Percentiles rank a stretch among this genome's conserved stretches.
phyloP scores from a whole-genome alignment of 2,797 vertebrate genomes.

The Micrastur ruficollis region DNA sequence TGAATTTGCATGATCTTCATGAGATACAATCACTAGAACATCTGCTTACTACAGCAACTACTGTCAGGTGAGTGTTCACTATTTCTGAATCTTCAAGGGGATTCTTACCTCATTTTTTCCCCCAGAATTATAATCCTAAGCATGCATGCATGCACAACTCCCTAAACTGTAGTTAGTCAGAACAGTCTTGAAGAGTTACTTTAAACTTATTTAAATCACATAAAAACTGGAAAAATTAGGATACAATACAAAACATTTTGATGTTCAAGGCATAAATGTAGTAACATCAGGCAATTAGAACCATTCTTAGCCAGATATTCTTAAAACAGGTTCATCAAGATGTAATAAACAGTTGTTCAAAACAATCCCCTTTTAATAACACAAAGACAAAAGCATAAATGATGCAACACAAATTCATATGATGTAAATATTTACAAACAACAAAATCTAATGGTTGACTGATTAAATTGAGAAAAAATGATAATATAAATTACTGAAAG shows the following conservation, averaged over 20 bases:
- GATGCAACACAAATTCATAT: background rate
- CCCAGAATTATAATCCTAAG: background rate
- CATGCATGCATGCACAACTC: background rate
- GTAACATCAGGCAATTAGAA: background rate
- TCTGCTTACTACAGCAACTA: background rate
- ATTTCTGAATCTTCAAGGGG: background rate
- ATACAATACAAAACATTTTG: background rate
- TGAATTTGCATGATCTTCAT: background rate
- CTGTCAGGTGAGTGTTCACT: background rate
- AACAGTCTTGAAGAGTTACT: background rate
- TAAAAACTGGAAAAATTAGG: background rate
- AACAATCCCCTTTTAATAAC: background rate
- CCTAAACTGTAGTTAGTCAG: background rate
- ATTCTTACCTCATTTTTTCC: background rate
- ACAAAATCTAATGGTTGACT: background rate
- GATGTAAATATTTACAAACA: background rate
- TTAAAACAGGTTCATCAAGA: background rate
- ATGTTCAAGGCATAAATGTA: background rate
- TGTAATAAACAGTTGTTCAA: background rate
- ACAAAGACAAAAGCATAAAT: background rate
- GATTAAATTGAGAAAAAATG: background rate
- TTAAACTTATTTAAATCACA: background rate
- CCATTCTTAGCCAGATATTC: background rate
- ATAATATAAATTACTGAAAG: background rate
- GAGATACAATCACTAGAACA: background rate